Conservation (phyloP, 2,888 invertebrate species). For the Anaspis maculata region DNA sequence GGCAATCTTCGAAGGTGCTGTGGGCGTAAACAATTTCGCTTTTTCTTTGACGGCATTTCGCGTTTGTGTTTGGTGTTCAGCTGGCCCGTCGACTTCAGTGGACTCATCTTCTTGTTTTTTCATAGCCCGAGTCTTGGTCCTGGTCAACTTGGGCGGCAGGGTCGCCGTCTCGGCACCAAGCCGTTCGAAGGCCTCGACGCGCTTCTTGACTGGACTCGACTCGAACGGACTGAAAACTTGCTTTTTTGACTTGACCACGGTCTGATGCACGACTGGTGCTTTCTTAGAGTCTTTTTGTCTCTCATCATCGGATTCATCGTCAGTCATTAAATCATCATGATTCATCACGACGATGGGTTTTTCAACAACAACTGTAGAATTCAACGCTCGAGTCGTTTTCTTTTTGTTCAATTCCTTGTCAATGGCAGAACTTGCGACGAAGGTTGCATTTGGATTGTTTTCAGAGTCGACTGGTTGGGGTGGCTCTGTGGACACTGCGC, state of each 20-base stretch:
- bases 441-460: no score
- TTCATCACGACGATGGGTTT: no score
- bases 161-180: constrained; percentile 22
- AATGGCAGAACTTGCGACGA: neutral
- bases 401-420: constrained; percentile 1
- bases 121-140: constrained; percentile 34
- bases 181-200: constrained; percentile 54
- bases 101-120: constrained; percentile 12
- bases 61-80: constrained; percentile 2
- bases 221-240: constrained; percentile 48
- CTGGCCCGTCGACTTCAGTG: constrained; percentile 1
- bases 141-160: constrained; percentile 32
- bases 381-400: constrained; percentile 4
- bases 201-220: constrained; percentile 52
- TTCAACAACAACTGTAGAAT: constrained; percentile 19
- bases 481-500: no score
- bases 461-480: no score
- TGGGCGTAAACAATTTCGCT: constrained; percentile 20
- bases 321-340: constrained; percentile 23
- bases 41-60: constrained; percentile 18
- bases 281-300: constrained; percentile 9
- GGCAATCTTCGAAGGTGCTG: constrained; percentile 16
- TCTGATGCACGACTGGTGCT: no score
- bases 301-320: constrained; percentile 25
- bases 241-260: constrained; percentile 32